Conservation (phyloP, 2,797 vertebrate genomes). For the Danio tinwini region DNA sequence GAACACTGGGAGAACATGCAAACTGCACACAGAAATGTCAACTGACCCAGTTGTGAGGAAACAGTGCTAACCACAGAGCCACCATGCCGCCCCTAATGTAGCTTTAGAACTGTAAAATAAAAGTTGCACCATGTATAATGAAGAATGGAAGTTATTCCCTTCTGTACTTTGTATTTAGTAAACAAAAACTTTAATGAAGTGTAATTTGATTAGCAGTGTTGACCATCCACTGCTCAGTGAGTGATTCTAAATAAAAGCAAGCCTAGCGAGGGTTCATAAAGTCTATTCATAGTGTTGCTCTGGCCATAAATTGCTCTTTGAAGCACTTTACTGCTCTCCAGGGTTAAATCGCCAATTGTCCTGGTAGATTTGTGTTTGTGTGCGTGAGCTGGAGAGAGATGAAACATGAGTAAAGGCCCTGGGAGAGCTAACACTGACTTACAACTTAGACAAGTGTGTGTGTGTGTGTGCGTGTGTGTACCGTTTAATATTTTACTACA, state of each 20-base stretch:
- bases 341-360: conserved; percentile 38
- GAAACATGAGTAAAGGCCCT: conserved; percentile 32
- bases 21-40: no score
- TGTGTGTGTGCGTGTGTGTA: conserved; percentile 5
- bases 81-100: no score
- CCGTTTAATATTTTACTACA: conserved; percentile 27
- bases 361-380: conserved; percentile 25
- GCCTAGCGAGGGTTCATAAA: conserved; percentile 13
- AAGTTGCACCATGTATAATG: background rate
- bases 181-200: conserved; percentile 17
- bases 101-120: background rate
- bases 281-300: conserved; percentile 10
- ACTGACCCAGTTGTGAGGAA: no score
- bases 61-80: no score
- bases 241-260: conserved; percentile 14
- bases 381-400: conserved; percentile 18
- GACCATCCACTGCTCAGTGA: background rate
- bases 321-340: conserved; percentile 27
- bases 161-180: background rate
- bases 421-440: conserved; percentile 33
- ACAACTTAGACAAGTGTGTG: conserved; percentile 2
- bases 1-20: no score
- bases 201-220: conserved; percentile 21
- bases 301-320: conserved; percentile 37
- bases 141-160: background rate